A percentile compares a stretch with the other conserved stretches of the same genome.
phyloP scores from a whole-genome alignment of 2,113 vertebrate genomes.

The Barbus barbus region DNA sequence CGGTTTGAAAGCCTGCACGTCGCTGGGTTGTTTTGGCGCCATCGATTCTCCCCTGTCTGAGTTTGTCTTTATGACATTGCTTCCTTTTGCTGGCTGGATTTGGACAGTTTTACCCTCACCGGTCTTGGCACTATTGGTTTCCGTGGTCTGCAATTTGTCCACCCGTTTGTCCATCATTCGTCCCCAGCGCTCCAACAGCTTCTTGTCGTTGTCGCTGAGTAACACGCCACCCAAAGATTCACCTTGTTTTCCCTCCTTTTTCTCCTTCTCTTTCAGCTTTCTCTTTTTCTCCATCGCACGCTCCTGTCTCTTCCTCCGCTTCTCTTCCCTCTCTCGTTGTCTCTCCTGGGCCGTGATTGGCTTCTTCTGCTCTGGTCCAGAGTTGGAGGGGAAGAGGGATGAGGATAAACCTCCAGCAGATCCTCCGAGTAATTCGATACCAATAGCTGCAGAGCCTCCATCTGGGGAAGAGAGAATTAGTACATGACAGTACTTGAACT shows the following conservation, averaged over 20 bases:
- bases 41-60: conserved; percentile 60
- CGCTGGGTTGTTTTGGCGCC: conserved; percentile 60
- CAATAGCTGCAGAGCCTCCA: conserved; percentile 59
- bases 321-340: conserved; percentile 89
- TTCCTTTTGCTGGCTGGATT: conserved; percentile 55
- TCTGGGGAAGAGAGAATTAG: conserved; percentile 63
- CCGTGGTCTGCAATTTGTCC: conserved; percentile 63
- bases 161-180: conserved; percentile 80
- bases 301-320: conserved; percentile 84
- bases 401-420: conserved; percentile 45
- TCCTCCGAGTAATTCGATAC: conserved; percentile 60
- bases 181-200: conserved; percentile 87
- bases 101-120: conserved; percentile 58
- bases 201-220: conserved; percentile 88
- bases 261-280: conserved; percentile 81
- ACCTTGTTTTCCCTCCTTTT: conserved; percentile 74
- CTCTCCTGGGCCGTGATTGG: conserved; percentile 90
- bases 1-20: conserved; percentile 40
- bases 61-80: conserved; percentile 48
- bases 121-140: conserved; percentile 50
- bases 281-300: conserved; percentile 83
- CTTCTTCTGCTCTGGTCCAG: conserved; percentile 73
- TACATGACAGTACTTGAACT: not conserved
- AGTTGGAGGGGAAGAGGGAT: conserved; percentile 53
- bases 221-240: conserved; percentile 79